Evolutionary conservation across 2,888 invertebrate genomes (phyloP), one percentile per base, ranked within the genome.

Genomic region (Pandemis corylana): DNA sequence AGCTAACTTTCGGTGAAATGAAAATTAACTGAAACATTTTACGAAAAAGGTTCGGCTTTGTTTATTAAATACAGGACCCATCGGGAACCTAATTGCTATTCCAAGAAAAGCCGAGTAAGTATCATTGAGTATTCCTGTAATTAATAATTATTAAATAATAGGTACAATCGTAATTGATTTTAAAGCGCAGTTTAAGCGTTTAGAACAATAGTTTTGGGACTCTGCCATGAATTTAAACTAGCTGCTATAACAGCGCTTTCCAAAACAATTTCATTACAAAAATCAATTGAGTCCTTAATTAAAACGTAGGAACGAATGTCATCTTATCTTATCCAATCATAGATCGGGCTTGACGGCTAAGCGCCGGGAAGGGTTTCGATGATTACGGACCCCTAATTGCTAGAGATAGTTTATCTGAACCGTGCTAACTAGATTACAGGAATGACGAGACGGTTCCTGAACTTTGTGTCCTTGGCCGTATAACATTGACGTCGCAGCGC

Each of bases 371-470:
- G 41, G 53, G 53, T 51, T 65, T 41, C 12, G 10, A 67, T 53
- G 51, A 67, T 53, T 53, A 53, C 67, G 41, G 67, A 41, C 7
- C 67, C 53, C 67, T 67, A 67, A 67, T 53, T 67, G 49, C 67
- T 15, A 41, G 12, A 53, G 67, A 67, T 67, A 53, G 51, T 51
- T 67, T 67, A 67, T 67, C 67, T 53, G 66, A 41, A 36, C 41
- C 53, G 53, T 53, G 41, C 36, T 20, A 53, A 67, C 44, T 64
- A 44, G 64, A 64, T 64, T 64, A 66, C 66, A 15, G 51, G 51
- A 20, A 51, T 36, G 28, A 53, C 20, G 41, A 41, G 67, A 53
- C 51, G 53, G 41, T 41, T 56, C 42, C 53, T 56, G 53, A 42
- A 53, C 41, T 20, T 7, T 41, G 51, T 56, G 53, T 42, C 53